phyloP scores from a whole-genome alignment of 2,888 invertebrate genomes.

The Xanthostigma xanthostigma region DNA sequence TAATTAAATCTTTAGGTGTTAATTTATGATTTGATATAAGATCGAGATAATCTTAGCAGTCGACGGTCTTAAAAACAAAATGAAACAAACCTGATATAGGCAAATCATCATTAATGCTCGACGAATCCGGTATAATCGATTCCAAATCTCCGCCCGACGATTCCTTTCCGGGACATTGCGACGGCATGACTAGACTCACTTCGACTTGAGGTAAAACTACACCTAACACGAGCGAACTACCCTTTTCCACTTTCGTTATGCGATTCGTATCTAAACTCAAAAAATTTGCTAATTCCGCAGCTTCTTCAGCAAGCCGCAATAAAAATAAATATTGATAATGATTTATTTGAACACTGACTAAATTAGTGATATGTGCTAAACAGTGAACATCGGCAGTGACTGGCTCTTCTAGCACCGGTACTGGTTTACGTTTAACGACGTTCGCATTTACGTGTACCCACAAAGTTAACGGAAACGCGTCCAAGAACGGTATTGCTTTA shows the following conservation, averaged over 20 bases:
- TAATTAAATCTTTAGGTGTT: too few relatives aligned
- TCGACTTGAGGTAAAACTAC: slow-evolving; percentile 75
- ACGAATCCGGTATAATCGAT: slow-evolving; percentile 72
- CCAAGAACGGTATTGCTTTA: slow-evolving; percentile 64
- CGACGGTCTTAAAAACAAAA: too few relatives aligned
- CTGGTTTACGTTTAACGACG: not conserved
- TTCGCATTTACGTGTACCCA: slow-evolving; percentile 52
- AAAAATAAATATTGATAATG: slow-evolving; percentile 88
- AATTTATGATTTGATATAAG: too few relatives aligned
- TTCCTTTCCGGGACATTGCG: slow-evolving; percentile 70
- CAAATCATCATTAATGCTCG: slow-evolving; percentile 65
- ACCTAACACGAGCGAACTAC: slow-evolving; percentile 49
- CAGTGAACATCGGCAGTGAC: slow-evolving; percentile 57
- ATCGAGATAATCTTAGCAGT: too few relatives aligned
- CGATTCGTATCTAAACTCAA: slow-evolving; percentile 61
- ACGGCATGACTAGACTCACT: slow-evolving; percentile 75
- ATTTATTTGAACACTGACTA: slow-evolving; percentile 81
- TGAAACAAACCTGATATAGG: slow-evolving; percentile 25
- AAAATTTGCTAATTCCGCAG: slow-evolving; percentile 67
- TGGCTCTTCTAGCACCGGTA: slow-evolving; percentile 7
- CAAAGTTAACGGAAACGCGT: slow-evolving; percentile 73
- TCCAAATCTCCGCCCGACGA: slow-evolving; percentile 72
- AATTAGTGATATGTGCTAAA: slow-evolving; percentile 65
- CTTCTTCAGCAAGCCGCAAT: slow-evolving; percentile 64
- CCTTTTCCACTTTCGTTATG: slow-evolving; percentile 41